Evolutionary conservation across 2,888 invertebrate genomes (phyloP).

Genomic region (Orthosia gothica): DNA sequence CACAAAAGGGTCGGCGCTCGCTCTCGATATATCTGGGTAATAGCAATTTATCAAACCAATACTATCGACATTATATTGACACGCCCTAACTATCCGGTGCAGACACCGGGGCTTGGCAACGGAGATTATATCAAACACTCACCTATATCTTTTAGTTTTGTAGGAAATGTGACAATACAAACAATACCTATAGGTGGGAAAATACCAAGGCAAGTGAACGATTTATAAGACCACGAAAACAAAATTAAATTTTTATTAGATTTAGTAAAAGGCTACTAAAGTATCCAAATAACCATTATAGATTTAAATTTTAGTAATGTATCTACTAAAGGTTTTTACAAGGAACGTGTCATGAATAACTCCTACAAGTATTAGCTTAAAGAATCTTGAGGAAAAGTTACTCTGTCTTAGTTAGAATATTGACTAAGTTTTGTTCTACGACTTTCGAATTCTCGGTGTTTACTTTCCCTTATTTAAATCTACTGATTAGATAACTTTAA

Average conservation of each 20-base stretch:
- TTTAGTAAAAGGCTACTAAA: background rate
- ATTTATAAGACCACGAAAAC: background rate
- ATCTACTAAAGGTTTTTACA: slow-evolving; percentile 1
- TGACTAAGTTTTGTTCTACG: slow-evolving; percentile 45
- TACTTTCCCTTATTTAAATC: slow-evolving; percentile 51
- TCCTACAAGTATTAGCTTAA: slow-evolving; percentile 10
- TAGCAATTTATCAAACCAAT: slow-evolving; percentile 59
- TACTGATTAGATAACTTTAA: slow-evolving; percentile 60
- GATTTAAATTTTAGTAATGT: slow-evolving; percentile 24
- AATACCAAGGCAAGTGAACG: slow-evolving; percentile 9
- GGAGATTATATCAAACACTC: slow-evolving; percentile 19
- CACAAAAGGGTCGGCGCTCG: slow-evolving; percentile 36
- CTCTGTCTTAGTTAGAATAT: slow-evolving; percentile 34
- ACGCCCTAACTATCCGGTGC: slow-evolving; percentile 50
- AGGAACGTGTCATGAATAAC: slow-evolving; percentile 25
- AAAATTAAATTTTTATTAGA: no score
- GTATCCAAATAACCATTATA: slow-evolving; percentile 7
- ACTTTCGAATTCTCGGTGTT: slow-evolving; percentile 38
- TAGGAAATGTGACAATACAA: slow-evolving; percentile 5
- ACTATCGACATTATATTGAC: slow-evolving; percentile 54
- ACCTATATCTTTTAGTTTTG: slow-evolving; percentile 14
- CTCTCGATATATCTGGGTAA: slow-evolving; percentile 52
- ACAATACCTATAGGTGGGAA: background rate
- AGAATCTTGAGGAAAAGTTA: slow-evolving; percentile 23
- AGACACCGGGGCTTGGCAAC: slow-evolving; percentile 24